A percentile compares a stretch with the other conserved stretches of the same genome.
Evolutionary conservation across 2,797 vertebrate species (phyloP).

Genomic region (Lepus oiostolus): DNA sequence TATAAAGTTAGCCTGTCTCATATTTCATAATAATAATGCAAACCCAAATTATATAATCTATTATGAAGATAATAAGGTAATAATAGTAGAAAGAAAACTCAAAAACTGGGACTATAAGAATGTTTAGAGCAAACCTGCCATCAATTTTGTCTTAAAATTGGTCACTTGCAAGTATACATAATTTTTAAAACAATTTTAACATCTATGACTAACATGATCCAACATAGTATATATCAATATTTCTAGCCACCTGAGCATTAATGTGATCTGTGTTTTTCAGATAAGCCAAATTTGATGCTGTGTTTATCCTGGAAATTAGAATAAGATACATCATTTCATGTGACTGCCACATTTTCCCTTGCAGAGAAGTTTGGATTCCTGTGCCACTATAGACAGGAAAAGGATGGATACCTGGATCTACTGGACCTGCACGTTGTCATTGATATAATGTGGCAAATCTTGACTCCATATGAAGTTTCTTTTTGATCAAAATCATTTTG

Average conservation of each 20-base stretch:
- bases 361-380: slow-evolving; percentile 22
- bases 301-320: not conserved
- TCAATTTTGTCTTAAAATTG: not conserved
- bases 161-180: not conserved
- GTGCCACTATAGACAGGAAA: not conserved
- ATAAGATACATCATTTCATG: not conserved
- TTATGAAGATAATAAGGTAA: not conserved
- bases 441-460: not conserved
- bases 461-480: not conserved
- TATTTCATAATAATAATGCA: no score
- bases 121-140: not conserved
- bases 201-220: not conserved
- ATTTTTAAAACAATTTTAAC: slow-evolving; percentile 15
- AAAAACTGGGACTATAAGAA: not conserved
- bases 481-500: slow-evolving; percentile 17
- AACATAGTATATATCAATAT: not conserved
- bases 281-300: not conserved
- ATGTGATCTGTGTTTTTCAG: not conserved
- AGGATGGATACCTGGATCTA: not conserved
- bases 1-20: no score
- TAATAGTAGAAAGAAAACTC: not conserved
- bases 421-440: not conserved
- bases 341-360: not conserved
- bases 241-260: not conserved
- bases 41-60: not conserved